Base-by-base conservation (phyloP, 1,140 invertebrate species). In the Apis laboriosa region DNA sequence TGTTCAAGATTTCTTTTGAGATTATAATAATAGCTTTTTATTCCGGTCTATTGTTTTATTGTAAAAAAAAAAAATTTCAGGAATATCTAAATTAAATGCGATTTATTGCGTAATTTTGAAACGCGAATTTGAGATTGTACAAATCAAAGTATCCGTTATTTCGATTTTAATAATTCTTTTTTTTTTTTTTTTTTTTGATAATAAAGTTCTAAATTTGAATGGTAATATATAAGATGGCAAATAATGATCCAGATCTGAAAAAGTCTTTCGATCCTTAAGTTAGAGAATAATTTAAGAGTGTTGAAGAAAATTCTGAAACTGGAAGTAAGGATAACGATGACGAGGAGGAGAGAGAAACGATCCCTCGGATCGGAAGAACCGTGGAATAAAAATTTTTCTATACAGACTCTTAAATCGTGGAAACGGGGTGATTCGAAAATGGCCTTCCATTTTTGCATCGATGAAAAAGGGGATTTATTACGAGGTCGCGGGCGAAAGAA, bases 271-370 rank as follows among this genome's bases (percentile, higher is more conserved):
- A 77, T 28, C 34, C 17, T 24, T 15, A 67, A 88, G 83, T 77
- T 17, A 17, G 80, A 84, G 55, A 9, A 28, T 19, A 4, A 34
- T 5, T 21, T 28, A 34, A 84, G 78, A 81, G 83, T 80, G 83
- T 84, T 74, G 73, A 66, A 49, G 85, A 75, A 87, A 91, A 84
- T 90, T 91, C 86, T 43, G 34, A 83, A 91, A 91, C 86, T 72
- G 79, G 60, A 43, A 66, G 71, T 7, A 43, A 43, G 55, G 67
- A 2, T 89, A 89, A 91, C 84, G 89, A 91, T 89, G 80, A 92
- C 91, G 90, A 91, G 86, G 77, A 77, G 80, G 80, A 43, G 34
- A 73, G 34, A 70, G 86, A 87, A 61, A 28, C 13, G 17, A 21
- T 11, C 4, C 13, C 13, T 34, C 56, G 3, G 4, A 43, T 21